Percentiles rank a stretch among this genome's conserved stretches.
Conservation (phyloP, 2,888 invertebrate species). For the Strigamia transsilvanica region DNA sequence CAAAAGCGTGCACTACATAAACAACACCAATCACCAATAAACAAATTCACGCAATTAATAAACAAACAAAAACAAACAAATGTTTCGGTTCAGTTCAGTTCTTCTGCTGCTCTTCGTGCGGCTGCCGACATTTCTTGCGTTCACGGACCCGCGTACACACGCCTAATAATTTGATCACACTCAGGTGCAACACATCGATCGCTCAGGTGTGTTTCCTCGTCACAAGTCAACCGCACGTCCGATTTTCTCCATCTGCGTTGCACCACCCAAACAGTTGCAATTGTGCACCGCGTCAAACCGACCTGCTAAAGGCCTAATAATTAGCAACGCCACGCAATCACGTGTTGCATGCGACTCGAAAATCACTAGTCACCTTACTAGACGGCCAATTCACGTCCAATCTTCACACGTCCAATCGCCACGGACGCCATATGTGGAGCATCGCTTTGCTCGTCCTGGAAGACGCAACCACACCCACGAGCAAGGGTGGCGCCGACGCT, state of each 20-base stretch:
- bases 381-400: background rate
- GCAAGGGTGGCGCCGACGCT: background rate
- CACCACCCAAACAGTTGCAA: background rate
- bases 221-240: background rate
- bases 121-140: background rate
- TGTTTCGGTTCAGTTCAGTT: no score
- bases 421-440: constrained; percentile 8
- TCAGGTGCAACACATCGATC: background rate
- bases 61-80: no score
- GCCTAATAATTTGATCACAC: no score
- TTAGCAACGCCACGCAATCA: background rate
- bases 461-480: background rate
- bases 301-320: background rate
- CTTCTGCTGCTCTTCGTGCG: no score
- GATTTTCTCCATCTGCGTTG: background rate
- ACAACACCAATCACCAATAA: background rate
- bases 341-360: background rate
- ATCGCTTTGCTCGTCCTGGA: background rate
- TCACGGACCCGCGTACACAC: background rate
- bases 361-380: background rate
- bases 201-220: background rate
- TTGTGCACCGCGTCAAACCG: background rate
- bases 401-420: constrained; percentile 8
- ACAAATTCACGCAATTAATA: no score
- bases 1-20: background rate